Evolutionary conservation across 2,797 vertebrate species (phyloP).

Genomic region (Gambusia yucatana): DNA sequence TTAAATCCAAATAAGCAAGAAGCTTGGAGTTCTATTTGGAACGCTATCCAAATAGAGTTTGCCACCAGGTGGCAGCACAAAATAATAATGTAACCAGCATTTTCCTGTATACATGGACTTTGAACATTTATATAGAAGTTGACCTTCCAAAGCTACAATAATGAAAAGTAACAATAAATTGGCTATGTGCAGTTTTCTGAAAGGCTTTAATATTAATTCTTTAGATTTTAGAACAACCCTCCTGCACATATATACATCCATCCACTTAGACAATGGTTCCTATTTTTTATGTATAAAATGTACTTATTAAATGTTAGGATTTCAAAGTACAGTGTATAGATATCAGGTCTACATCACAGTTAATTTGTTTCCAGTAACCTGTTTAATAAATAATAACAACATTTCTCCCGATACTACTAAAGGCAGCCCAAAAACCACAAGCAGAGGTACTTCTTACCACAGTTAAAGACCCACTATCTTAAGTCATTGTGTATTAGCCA

Average conservation of each 20-base stretch:
- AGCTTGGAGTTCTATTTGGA: no score
- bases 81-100: slow-evolving; percentile 32
- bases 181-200: neutral
- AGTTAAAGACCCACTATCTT: neutral
- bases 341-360: neutral
- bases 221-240: neutral
- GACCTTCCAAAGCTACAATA: neutral
- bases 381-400: neutral
- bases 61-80: slow-evolving; percentile 73
- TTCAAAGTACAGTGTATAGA: neutral
- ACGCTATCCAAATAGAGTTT: neutral
- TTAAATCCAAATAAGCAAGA: no score
- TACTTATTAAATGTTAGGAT: neutral
- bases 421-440: neutral
- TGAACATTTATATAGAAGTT: neutral
- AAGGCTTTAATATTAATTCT: neutral
- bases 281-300: neutral
- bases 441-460: neutral
- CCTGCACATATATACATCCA: neutral
- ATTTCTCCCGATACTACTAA: neutral
- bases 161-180: neutral
- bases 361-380: neutral
- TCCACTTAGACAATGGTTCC: neutral
- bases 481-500: neutral
- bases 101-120: neutral